Conservation (phyloP, 1,140 invertebrate genomes). For the Idris sp. region DNA sequence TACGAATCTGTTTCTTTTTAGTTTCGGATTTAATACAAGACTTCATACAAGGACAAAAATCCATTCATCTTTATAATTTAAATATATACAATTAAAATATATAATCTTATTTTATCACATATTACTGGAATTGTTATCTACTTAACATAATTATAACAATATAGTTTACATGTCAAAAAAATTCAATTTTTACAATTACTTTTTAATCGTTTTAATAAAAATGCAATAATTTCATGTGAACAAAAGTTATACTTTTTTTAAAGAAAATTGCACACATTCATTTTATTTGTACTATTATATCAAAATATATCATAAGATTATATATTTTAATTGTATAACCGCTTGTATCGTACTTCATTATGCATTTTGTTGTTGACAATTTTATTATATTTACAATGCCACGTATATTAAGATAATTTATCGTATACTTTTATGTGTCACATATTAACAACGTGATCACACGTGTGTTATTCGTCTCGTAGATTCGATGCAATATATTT, state of each 20-base stretch:
- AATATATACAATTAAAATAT: conserved; percentile 22
- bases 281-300: too few relatives aligned
- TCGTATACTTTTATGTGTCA: conserved; percentile 74
- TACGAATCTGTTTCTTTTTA: conserved; percentile 50
- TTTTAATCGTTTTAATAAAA: too few relatives aligned
- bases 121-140: too few relatives aligned
- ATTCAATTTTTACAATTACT: conserved; percentile 1
- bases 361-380: conserved; percentile 60
- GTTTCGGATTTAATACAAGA: conserved; percentile 46
- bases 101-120: conserved; percentile 30
- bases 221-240: too few relatives aligned
- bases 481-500: conserved; percentile 35
- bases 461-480: conserved; percentile 52
- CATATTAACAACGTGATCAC: conserved; percentile 58
- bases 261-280: too few relatives aligned
- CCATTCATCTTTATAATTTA: conserved; percentile 28
- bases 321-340: conserved; percentile 41
- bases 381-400: conserved; percentile 74
- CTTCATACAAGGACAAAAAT: conserved; percentile 45
- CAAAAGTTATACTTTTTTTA: too few relatives aligned
- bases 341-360: conserved; percentile 24
- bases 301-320: too few relatives aligned
- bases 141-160: too few relatives aligned
- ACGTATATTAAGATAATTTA: conserved; percentile 71
- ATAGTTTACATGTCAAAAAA: too few relatives aligned